Percentiles rank a stretch among this genome's conserved stretches.
Evolutionary conservation across 2,797 vertebrate genomes (phyloP).

Genomic region (Melanotaenia parkinsoni): DNA sequence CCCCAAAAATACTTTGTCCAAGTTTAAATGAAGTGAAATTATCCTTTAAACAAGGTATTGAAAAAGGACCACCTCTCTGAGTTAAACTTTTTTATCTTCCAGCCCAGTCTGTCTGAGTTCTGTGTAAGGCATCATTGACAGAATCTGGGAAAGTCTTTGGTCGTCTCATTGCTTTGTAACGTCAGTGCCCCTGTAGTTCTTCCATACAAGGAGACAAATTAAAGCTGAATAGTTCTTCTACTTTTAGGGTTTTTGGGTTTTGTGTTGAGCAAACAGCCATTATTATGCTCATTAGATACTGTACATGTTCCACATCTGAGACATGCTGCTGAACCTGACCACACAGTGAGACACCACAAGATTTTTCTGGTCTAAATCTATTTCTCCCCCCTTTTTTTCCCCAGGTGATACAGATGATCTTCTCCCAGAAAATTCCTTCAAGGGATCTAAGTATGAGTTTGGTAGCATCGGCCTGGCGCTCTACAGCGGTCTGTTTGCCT

Average conservation of each 20-base stretch:
- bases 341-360: conserved; percentile 7
- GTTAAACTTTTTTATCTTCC: no score
- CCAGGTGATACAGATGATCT: conserved; percentile 84
- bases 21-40: neutral
- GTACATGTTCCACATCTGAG: conserved; percentile 11
- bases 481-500: conserved; percentile 97
- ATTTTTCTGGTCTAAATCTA: neutral
- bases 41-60: neutral
- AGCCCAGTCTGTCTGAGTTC: no score
- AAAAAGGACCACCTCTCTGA: neutral
- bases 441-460: conserved; percentile 87
- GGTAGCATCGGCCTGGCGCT: conserved; percentile 92
- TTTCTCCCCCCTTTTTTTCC: neutral
- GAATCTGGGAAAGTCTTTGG: conserved; percentile 27
- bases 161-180: no score
- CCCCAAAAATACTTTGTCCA: neutral
- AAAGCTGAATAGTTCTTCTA: neutral
- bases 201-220: conserved; percentile 25
- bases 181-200: neutral
- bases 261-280: neutral
- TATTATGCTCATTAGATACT: neutral
- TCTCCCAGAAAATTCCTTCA: conserved; percentile 87
- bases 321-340: neutral
- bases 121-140: no score
- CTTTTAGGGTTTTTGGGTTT: neutral